Evolutionary conservation across 2,797 vertebrate genomes (phyloP), one percentile per base, ranked within the genome.

Genomic region (Paguma larvata): DNA sequence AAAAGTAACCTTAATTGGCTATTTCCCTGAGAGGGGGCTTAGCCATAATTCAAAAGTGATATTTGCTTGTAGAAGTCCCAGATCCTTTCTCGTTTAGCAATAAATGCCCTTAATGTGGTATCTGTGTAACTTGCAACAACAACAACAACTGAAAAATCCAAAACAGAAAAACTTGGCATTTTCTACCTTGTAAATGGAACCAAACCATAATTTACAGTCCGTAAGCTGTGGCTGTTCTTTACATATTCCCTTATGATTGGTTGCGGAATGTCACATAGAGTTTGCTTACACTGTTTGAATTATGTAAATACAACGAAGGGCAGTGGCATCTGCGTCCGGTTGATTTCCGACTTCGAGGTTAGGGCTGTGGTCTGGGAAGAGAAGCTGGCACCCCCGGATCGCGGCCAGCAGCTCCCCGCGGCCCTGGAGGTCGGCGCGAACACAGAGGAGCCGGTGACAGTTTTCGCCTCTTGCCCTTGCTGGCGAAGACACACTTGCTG

Each of bases 1-100:
- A 48, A n/a, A 77, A 79, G 32, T 30, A 68, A 15, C 70, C 80
- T 70, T 34, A 25, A 27, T 14, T 32, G n/a, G 6, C 85, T 94
- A 0, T 89, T 85, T 51, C n/a, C 44, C n/a, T 51, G 34, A 68
- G 77, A 94, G 27, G 41, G 44, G 15, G 56, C 75, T 96, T 63
- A 19, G 78, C 84, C 85, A 25, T 88, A 65, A 94, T 85, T 94
- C 34, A 73, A 19, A 97, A 91, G 46, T 38, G 67, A 9, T 7
- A 56, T 34, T 70, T 51, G 70, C 30, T 88, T 90, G 18, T 51
- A 11, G 19, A 65, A 85, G 38, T 65, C 94, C 75, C 30, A 90
- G 38, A 8, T 91, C 62, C 23, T 70, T 87, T 83, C 68, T 89
- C 3, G 72, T 91, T 68, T 62, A 5, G 79, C 34, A 85, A 6